phyloP scores from a whole-genome alignment of 2,797 vertebrate genomes.

The Lagothrix lagotricha region DNA sequence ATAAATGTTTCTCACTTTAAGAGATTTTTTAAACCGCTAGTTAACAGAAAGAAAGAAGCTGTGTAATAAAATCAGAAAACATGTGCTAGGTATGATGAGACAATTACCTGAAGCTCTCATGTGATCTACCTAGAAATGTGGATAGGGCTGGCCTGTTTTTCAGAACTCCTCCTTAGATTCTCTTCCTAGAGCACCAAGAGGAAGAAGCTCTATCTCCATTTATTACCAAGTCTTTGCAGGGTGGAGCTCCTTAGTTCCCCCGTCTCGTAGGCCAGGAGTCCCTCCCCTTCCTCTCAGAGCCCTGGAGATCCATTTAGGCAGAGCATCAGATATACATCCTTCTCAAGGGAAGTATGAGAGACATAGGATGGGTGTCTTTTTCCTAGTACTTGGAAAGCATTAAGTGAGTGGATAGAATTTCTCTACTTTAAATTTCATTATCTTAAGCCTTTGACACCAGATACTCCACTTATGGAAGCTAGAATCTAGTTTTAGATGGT shows the following conservation, averaged over 20 bases:
- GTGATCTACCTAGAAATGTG: not conserved
- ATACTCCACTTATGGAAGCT: not conserved
- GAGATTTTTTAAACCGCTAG: not conserved
- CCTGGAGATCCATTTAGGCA: not conserved
- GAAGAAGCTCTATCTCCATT: not conserved
- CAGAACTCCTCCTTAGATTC: not conserved
- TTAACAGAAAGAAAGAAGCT: constrained; percentile 46
- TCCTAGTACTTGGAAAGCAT: not conserved
- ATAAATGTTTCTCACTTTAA: not conserved
- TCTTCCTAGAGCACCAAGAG: not conserved
- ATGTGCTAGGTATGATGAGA: not conserved
- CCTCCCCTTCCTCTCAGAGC: not conserved
- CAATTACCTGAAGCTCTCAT: not conserved
- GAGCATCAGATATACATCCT: not conserved
- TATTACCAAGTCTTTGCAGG: not conserved
- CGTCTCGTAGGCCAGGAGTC: not conserved
- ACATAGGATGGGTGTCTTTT: not conserved
- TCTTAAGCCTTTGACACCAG: constrained; percentile 29
- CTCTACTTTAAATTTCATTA: constrained; percentile 37
- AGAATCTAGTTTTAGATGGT: constrained; percentile 37
- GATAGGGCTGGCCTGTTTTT: not conserved
- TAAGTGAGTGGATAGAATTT: constrained; percentile 33
- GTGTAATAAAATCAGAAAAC: constrained; percentile 34
- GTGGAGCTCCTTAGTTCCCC: not conserved
- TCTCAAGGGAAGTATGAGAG: not conserved